Evolutionary conservation across 1,140 invertebrate genomes (phyloP), one percentile per base, ranked within the genome.

Genomic region (Hestina assimilis): DNA sequence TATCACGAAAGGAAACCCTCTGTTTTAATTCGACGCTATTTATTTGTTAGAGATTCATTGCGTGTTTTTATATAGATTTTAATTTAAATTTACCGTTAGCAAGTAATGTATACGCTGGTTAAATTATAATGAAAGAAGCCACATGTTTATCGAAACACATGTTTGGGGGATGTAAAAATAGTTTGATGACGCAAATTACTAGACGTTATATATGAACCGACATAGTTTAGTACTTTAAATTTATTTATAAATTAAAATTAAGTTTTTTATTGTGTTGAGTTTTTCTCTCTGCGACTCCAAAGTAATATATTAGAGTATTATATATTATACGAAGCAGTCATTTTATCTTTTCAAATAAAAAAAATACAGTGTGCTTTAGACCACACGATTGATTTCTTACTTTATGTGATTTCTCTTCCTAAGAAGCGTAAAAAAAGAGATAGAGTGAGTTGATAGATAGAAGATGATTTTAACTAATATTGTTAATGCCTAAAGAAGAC

Each of bases 51-150:
- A 8, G 12, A 33, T 70, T 50, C 67, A 70, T 58, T 58, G 58
- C 47, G 19, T 19, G 20, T 53, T 54, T 52, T 8, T 42, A 40
- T 35, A 28, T 7, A 15, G 9, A 45, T 1, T 20, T 1, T 21
- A 11, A 6, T 42, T 4, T 31, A 47, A 9, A 26, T n/a, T 45
- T 14, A 6, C 42, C 6, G n/a, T 45, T 15, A 55, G 21, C 52
- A 4, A 35, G 65, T 53, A 69, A 66, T 74, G 73, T 67, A 63
- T 33, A 11, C 0, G 6, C 15, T 12, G 23, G 4, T 45, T 51
- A 46, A 2, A 19, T 45, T 17, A 15, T 9, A 9, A 15, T 52
- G 35, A 45, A 54, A 54, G n/a, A 35, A 43, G 19, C 42, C 41
- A 45, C 14, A 11, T 35, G 42, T 23, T 35, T 9, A 26, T 38